phyloP scores from a whole-genome alignment of 1,140 invertebrate genomes.

The Homarus americanus region DNA sequence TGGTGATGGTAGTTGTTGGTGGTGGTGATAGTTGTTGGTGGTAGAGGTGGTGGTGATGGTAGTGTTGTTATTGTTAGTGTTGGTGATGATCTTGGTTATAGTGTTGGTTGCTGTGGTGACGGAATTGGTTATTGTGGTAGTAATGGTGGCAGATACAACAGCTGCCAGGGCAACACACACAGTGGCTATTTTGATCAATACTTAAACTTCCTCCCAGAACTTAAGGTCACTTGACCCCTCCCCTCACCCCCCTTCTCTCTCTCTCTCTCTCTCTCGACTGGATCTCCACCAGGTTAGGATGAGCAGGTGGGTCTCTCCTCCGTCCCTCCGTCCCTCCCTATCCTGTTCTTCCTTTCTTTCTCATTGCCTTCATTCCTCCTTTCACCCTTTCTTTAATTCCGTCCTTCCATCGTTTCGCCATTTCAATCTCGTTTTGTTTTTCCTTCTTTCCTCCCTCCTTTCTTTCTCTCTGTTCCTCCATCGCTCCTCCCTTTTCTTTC shows the following conservation, averaged over 20 bases:
- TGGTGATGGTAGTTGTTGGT: too few relatives aligned
- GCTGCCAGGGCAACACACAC: too few relatives aligned
- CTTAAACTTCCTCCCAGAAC: neutral
- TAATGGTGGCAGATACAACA: neutral
- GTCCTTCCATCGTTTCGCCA: too few relatives aligned
- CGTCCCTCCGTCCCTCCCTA: neutral
- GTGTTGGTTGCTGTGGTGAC: neutral
- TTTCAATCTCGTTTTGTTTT: too few relatives aligned
- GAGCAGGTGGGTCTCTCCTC: too few relatives aligned
- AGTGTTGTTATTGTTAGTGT: neutral
- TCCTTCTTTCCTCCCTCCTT: too few relatives aligned
- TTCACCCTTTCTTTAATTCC: too few relatives aligned
- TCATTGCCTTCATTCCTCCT: too few relatives aligned
- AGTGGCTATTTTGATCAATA: neutral
- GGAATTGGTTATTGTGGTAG: neutral
- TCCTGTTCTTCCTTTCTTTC: neutral
- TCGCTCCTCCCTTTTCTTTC: too few relatives aligned
- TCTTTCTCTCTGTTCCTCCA: neutral
- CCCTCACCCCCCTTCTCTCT: neutral
- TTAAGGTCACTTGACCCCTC: neutral
- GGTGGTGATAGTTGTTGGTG: too few relatives aligned
- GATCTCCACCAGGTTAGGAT: too few relatives aligned
- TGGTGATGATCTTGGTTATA: neutral
- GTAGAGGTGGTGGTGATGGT: neutral
- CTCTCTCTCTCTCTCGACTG: constrained; percentile 24